Evolutionary conservation across 2,797 vertebrate species (phyloP).

Genomic region (Enteromius afrohamiltoni): DNA sequence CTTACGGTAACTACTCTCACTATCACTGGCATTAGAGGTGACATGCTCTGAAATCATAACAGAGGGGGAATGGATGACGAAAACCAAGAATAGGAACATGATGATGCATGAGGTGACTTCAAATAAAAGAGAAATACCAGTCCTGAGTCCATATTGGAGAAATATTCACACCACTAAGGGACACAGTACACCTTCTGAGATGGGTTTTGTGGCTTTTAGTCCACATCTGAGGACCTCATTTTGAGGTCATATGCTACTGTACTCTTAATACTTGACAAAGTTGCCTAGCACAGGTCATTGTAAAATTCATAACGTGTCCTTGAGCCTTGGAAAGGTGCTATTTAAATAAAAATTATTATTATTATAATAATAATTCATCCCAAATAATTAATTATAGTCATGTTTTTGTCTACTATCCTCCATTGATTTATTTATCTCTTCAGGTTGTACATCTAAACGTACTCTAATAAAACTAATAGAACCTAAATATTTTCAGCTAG

Average conservation of each 20-base stretch:
- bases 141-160: neutral
- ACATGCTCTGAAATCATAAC: constrained; percentile 93
- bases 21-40: constrained; percentile 98
- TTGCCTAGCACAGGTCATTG: neutral
- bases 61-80: constrained; percentile 78
- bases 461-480: neutral
- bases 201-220: neutral
- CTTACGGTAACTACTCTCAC: constrained; percentile 99
- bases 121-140: neutral
- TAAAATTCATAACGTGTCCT: neutral
- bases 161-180: constrained; percentile 65
- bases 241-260: neutral
- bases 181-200: constrained; percentile 13
- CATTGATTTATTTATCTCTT: neutral
- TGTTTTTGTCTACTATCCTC: neutral
- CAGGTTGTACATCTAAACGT: neutral
- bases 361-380: neutral
- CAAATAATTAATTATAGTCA: neutral
- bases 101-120: constrained; percentile 32
- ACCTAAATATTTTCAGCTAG: neutral
- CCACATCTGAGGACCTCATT: neutral
- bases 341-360: too few species aligned
- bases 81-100: constrained; percentile 66
- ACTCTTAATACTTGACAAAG: neutral
- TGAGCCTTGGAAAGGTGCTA: too few species aligned